These are phyloP conservation scores for Melierax canorus DNA, from an alignment of 2,113 vertebrate species.

Conservation along the genomic window DNA sequence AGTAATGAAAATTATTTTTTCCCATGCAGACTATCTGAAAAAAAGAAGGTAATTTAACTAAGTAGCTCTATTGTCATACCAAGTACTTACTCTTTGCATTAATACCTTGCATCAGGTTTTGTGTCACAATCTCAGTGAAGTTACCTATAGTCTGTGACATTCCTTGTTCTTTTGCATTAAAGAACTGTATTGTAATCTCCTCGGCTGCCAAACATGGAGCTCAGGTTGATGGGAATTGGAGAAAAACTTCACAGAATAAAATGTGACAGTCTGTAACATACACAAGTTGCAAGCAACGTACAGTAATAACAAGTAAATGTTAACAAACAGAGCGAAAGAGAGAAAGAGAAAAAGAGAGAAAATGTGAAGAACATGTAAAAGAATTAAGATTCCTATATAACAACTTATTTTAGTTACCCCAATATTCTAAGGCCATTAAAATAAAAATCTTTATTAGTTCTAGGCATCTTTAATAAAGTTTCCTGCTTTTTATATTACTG, in stretches of 20 bases:
- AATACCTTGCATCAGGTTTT: conserved; percentile 62
- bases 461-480: conserved; percentile 16
- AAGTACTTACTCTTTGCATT: conserved; percentile 78
- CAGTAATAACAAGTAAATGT: conserved; percentile 72
- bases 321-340: conserved; percentile 73
- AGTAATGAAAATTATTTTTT: conserved; percentile 54
- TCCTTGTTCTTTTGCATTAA: conserved; percentile 70
- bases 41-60: conserved; percentile 51
- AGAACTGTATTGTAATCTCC: conserved; percentile 66
- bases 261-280: conserved; percentile 76
- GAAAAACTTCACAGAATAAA: conserved; percentile 74
- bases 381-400: conserved; percentile 62
- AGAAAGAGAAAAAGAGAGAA: conserved; percentile 71
- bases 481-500: conserved; percentile 17
- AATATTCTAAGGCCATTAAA: conserved; percentile 39
- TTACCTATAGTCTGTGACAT: conserved; percentile 70
- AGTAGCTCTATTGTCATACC: conserved; percentile 33
- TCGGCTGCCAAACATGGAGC: conserved; percentile 68
- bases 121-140: conserved; percentile 67
- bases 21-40: conserved; percentile 59
- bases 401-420: conserved; percentile 44
- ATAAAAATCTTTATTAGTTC: background rate
- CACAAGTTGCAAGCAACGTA: conserved; percentile 68
- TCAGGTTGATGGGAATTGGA: conserved; percentile 70
- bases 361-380: conserved; percentile 77